Evolutionary conservation across 2,113 vertebrate genomes (phyloP).

Genomic region (Rhinoderma darwinii): DNA sequence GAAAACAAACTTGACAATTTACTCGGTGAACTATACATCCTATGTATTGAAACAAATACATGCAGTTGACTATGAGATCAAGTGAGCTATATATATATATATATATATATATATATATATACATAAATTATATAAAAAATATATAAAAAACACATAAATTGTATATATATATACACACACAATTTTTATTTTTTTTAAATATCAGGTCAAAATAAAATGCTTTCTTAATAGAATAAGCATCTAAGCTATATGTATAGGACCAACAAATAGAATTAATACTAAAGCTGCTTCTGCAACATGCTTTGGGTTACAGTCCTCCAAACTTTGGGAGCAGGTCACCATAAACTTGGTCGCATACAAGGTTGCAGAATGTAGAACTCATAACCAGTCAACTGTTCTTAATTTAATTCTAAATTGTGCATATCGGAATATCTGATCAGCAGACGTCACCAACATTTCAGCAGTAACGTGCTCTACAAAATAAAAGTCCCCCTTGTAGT

Average conservation of each 20-base stretch:
- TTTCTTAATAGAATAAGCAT: background rate
- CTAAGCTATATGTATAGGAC: no score
- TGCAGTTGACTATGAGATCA: no score
- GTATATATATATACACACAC: no score
- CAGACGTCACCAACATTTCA: background rate
- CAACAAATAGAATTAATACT: background rate
- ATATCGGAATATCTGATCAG: background rate
- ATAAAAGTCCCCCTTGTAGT: background rate
- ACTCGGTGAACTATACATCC: no score
- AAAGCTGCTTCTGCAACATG: background rate
- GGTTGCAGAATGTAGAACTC: background rate
- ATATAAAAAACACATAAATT: no score
- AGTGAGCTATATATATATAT: background rate
- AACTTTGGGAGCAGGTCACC: background rate
- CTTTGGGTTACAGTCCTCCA: background rate
- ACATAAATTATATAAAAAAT: no score
- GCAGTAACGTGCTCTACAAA: background rate
- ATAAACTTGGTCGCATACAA: background rate
- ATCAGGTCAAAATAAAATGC: background rate
- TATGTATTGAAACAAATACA: no score
- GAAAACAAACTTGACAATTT: no score
- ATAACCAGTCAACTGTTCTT: background rate
- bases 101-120: no score
- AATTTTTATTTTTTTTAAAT: background rate
- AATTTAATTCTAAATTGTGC: slow-evolving; percentile 13